Evolutionary conservation across 2,113 vertebrate genomes (phyloP).

Genomic region (Dromaius novaehollandiae): DNA sequence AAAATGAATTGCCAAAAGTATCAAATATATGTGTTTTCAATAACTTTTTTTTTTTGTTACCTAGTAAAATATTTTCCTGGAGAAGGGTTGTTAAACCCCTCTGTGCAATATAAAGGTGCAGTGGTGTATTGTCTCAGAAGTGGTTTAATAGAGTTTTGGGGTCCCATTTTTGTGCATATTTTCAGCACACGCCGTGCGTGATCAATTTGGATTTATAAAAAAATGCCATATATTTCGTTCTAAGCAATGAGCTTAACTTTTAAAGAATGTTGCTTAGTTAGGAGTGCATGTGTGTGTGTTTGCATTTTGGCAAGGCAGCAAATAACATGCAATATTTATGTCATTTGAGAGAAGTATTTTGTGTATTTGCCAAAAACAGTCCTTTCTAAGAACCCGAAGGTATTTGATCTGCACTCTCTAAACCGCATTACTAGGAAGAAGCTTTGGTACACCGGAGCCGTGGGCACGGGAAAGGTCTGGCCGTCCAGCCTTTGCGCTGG

Average conservation of each 20-base stretch:
- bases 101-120: slow-evolving; percentile 39
- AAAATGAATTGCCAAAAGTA: slow-evolving; percentile 62
- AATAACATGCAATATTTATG: slow-evolving; percentile 19
- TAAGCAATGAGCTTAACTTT: slow-evolving; percentile 3
- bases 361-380: not conserved
- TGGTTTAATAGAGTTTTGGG: slow-evolving; percentile 56
- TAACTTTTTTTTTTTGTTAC: slow-evolving; percentile 58
- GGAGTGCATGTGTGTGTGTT: not conserved
- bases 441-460: not conserved
- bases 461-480: not conserved
- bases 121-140: slow-evolving; percentile 67
- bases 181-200: slow-evolving; percentile 6
- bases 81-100: slow-evolving; percentile 48
- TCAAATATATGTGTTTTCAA: slow-evolving; percentile 60
- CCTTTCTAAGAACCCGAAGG: not conserved
- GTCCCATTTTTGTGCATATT: slow-evolving; percentile 32
- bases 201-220: slow-evolving; percentile 58
- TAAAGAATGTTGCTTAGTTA: slow-evolving; percentile 23
- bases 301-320: slow-evolving; percentile 46
- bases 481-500: not conserved
- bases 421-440: not conserved
- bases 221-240: slow-evolving; percentile 7
- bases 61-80: slow-evolving; percentile 62
- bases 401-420: not conserved
- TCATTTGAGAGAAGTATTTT: slow-evolving; percentile 10